Percentiles rank a stretch among this genome's conserved stretches.
phyloP scores from a whole-genome alignment of 2,888 invertebrate genomes.

The Drosophila greeni region DNA sequence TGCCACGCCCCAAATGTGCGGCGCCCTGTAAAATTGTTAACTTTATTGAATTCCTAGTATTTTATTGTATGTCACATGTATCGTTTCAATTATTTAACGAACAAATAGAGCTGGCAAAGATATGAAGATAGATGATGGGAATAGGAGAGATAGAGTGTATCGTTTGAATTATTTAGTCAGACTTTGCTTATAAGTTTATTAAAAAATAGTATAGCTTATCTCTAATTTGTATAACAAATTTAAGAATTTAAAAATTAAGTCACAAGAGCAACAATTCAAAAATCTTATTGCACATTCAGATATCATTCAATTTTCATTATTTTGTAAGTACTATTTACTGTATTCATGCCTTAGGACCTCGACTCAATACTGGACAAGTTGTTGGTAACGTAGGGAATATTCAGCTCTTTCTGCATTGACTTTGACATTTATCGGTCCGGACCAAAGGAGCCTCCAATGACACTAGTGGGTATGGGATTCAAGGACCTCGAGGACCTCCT shows the following conservation, averaged over 20 bases:
- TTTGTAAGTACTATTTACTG: too few relatives aligned
- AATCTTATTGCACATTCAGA: too few relatives aligned
- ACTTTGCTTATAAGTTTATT: not conserved
- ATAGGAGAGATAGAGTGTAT: slow-evolving; percentile 10
- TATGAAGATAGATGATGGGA: not conserved
- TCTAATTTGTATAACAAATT: not conserved
- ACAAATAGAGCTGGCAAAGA: slow-evolving; percentile 7
- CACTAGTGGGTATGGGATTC: not conserved
- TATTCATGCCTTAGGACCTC: slow-evolving; percentile 47
- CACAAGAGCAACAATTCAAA: too few relatives aligned
- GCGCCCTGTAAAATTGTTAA: slow-evolving; percentile 52
- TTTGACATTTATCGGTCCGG: slow-evolving; percentile 65
- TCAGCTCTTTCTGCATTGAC: slow-evolving; percentile 63
- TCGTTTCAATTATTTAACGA: slow-evolving; percentile 65
- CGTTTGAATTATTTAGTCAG: slow-evolving; percentile 27
- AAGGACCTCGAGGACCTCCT: not conserved
- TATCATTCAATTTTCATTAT: too few relatives aligned
- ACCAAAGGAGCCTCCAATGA: slow-evolving; percentile 1
- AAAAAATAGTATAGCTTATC: not conserved
- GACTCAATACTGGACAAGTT: slow-evolving; percentile 39
- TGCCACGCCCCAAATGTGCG: slow-evolving; percentile 26
- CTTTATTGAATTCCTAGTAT: slow-evolving; percentile 67
- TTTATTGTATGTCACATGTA: slow-evolving; percentile 70
- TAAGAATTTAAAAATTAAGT: not conserved
- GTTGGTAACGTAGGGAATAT: slow-evolving; percentile 33